These are phyloP conservation scores for Dasypogon diadema DNA, from an alignment of 2,888 invertebrate species.

Conservation along the genomic window DNA sequence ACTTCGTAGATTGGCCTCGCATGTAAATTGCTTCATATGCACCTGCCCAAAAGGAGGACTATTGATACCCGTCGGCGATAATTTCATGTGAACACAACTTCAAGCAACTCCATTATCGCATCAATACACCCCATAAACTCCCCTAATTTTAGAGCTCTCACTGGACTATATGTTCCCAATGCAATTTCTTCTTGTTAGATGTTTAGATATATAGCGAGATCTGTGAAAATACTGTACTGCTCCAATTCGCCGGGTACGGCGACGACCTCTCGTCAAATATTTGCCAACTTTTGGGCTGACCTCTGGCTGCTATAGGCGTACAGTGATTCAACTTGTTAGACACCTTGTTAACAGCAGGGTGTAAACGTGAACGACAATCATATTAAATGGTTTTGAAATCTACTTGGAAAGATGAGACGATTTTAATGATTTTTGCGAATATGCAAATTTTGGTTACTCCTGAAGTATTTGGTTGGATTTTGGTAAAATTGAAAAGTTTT, in stretches of 20 bases:
- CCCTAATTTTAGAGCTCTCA: neutral
- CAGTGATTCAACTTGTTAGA: conserved; percentile 24
- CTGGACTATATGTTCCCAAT: neutral
- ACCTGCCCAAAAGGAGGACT: conserved; percentile 50
- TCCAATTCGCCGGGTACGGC: neutral
- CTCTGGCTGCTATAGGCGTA: neutral
- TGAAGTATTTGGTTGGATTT: too few relatives aligned
- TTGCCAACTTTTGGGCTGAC: conserved; percentile 17
- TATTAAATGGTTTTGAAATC: conserved; percentile 14
- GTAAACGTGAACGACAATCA: conserved; percentile 29
- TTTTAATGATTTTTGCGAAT: too few relatives aligned
- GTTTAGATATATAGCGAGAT: neutral
- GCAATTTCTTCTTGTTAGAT: neutral
- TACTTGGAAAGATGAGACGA: neutral
- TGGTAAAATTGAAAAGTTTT: too few relatives aligned
- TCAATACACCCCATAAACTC: conserved; percentile 36
- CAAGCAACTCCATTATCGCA: conserved; percentile 49
- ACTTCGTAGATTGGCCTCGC: conserved; percentile 53
- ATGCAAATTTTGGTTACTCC: too few relatives aligned
- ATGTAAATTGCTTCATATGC: conserved; percentile 56
- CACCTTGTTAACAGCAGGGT: conserved; percentile 43
- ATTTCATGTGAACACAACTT: conserved; percentile 49
- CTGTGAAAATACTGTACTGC: neutral
- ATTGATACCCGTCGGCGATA: conserved; percentile 53
- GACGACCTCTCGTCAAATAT: conserved; percentile 47